Evolutionary conservation across 1,140 invertebrate species (phyloP), one percentile per base, ranked within the genome.

Genomic region (Drosophila trapezifrons): DNA sequence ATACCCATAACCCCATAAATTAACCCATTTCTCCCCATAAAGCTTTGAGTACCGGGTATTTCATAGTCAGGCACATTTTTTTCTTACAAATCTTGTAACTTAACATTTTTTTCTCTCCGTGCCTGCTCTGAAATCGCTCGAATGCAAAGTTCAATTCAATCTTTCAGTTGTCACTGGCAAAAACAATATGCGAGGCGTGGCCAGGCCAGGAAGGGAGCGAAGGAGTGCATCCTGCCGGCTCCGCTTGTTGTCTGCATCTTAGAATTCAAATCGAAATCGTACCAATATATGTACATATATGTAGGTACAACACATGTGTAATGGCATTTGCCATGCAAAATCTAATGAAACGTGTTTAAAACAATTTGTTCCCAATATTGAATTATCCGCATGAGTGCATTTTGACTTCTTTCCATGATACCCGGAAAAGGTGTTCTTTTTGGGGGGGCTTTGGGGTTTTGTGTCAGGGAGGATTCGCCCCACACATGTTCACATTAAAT

Each of bases 291-390:
- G 12, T 22, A 22, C n/a, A 27, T 35, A 27, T 25, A 15, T 25
- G 27, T 35, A n/a, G 10, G 32, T 12, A 37, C 25, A 20, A 55
- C 29, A 35, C 45, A n/a, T 29, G 22, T 38, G 59, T 62, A 64
- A 73, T 75, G 62, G 76, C 76, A 65, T 85, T 58, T 75, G 52
- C 67, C 59, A 73, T 89, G 72, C 58, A 69, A 77, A 80, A 67
- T 83, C 84, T 87, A 87, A 87, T 87, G 84, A 89, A 89, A 87
- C 84, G 80, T 87, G 84, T 78, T 87, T 78, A 84, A 87, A 87
- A 87, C 84, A 87, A 89, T 87, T 87, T 87, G 80, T 87, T 84
- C 73, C 70, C 84, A 87, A 89, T 89, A 89, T 87, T 84, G 77
- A 89, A 89, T 87, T 87, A 87, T 75, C 49, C 84, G 83, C 80